phyloP scores from a whole-genome alignment of 2,888 invertebrate species.

The Conomelus anceps region DNA sequence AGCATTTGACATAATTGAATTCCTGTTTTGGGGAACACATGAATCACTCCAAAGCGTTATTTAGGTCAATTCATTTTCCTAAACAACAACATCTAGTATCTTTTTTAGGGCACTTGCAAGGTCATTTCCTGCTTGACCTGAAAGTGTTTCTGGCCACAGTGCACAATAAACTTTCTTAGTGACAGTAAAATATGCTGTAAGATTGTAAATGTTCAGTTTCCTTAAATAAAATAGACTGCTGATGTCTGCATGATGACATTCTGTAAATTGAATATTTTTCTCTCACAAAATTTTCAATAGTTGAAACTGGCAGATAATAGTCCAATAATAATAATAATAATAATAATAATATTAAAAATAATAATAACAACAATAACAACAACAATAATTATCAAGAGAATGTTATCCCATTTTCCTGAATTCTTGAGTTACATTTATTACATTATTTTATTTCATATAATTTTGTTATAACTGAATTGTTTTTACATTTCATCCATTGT shows the following conservation, averaged over 20 bases:
- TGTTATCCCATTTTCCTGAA: no score
- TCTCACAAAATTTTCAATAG: no score
- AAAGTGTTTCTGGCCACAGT: slow-evolving; percentile 2
- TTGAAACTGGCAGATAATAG: no score
- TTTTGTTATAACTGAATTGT: no score
- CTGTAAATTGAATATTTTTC: slow-evolving; percentile 4
- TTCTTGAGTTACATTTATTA: no score
- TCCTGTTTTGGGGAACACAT: no score
- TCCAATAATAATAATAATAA: no score
- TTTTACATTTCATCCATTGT: no score
- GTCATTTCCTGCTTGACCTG: slow-evolving; percentile 15
- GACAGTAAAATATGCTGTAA: slow-evolving; percentile 15
- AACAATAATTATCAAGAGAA: no score
- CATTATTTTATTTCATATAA: no score
- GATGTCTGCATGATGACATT: slow-evolving; percentile 9
- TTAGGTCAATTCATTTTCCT: slow-evolving; percentile 17
- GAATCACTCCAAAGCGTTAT: not conserved
- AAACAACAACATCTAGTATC: slow-evolving; percentile 8
- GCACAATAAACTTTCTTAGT: slow-evolving; percentile 18
- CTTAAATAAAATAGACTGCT: slow-evolving; percentile 13
- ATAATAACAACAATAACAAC: no score
- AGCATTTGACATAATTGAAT: slow-evolving; percentile 16
- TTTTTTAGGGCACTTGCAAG: slow-evolving; percentile 11
- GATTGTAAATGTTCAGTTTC: slow-evolving; percentile 16
- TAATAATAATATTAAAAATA: no score